Base-by-base conservation (phyloP, 2,113 vertebrate genomes). In the Melospiza melodia region DNA sequence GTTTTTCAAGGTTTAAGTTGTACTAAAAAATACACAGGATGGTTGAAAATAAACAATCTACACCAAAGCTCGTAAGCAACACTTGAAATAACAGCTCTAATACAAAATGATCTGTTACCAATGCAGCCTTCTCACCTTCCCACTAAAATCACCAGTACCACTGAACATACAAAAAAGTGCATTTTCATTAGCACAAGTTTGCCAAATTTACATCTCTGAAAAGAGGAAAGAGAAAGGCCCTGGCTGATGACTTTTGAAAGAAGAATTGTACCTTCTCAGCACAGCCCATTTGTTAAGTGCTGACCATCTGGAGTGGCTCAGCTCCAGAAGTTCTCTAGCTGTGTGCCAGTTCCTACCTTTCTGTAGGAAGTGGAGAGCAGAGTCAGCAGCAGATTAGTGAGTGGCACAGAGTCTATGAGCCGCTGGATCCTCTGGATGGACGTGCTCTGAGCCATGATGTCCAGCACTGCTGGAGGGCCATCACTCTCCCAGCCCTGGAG, bases 391-490 rank as follows among this genome's bases (percentile, higher is more conserved):
- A 99, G 97, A 95, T 99, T 99, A 12, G 99, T 99, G 94, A 99
- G 98, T 1, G 99, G 99, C 55, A 99, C 99, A 12, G 99, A 99
- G 96, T 99, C 99, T 4, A 99, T 99, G 83, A 99, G 98, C 55
- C 99, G 97, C 84, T 99, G 99, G 80, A 99, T 99, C 73, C 99
- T 98, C 98, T 99, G 99, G 94, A 99, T 99, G 52, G 99, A 99
- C 1, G 99, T 99, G 95, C 99, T 99, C 95, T 99, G 99, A 71
- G 99, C 99, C 99, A 99, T 99, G 94, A 99, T 97, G 96, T 98
- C 99, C 84, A 99, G 98, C 95, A 99, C 99, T 11, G 99, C 99
- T n/a, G 99, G 99, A 1, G 99, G 99, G 3, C 99, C 99, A 2
- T 99, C 99, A 3, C 98, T 98, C 67, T 98, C 98, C 99, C 99